Conservation (phyloP, 1,140 invertebrate species). For the Oreohelix idahoensis region DNA sequence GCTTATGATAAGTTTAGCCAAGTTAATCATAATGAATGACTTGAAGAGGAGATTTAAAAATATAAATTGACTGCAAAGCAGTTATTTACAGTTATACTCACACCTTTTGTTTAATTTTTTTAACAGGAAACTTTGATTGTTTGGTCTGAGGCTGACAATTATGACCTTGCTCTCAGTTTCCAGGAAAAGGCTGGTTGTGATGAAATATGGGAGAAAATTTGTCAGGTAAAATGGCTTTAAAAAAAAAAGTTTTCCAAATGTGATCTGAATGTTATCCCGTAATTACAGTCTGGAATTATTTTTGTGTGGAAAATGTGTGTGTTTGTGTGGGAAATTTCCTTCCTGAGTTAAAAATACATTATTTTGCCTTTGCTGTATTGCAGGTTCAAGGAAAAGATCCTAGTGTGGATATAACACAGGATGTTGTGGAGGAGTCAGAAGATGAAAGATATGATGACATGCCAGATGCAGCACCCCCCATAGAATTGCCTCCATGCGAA, state of each 20-base stretch:
- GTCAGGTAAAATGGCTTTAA: conserved; percentile 80
- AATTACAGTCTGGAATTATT: too few species aligned
- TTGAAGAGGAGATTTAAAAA: too few species aligned
- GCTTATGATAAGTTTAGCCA: too few species aligned
- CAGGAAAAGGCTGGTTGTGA: conserved; percentile 99
- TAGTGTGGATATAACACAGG: conserved; percentile 97
- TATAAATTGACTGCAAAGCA: too few species aligned
- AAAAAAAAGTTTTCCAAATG: too few species aligned
- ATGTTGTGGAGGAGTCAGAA: conserved; percentile 97
- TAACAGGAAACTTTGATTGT: conserved; percentile 95
- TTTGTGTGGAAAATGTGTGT: too few species aligned
- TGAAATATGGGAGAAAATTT: conserved; percentile 99
- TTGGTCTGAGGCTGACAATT: conserved; percentile 99
- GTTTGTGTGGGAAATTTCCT: too few species aligned
- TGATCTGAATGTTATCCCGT: too few species aligned
- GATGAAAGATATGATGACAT: conserved; percentile 98
- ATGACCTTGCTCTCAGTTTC: conserved; percentile 98
- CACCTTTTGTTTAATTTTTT: too few species aligned
- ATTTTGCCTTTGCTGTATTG: conserved; percentile 6
- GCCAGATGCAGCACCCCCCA: conserved; percentile 78
- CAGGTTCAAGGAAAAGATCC: conserved; percentile 98
- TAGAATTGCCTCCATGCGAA: conserved; percentile 89
- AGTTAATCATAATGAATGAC: too few species aligned
- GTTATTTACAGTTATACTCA: too few species aligned
- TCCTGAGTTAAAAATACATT: too few species aligned